A percentile compares a stretch with the other conserved stretches of the same genome.
phyloP scores from a whole-genome alignment of 2,113 vertebrate genomes.

The Mustela lutreola region DNA sequence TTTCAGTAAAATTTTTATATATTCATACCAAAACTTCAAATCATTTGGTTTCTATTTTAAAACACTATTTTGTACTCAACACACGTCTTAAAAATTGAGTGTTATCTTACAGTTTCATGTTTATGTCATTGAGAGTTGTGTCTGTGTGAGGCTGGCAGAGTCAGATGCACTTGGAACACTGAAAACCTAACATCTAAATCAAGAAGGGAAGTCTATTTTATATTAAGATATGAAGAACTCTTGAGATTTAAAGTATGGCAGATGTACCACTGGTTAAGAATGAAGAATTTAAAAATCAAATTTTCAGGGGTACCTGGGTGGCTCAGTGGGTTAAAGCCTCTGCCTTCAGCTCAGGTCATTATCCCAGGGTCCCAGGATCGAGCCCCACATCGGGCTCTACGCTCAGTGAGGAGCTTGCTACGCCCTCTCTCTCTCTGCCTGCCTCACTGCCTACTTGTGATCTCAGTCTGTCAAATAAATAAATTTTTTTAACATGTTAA shows the following conservation, averaged over 20 bases:
- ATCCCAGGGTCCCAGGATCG: neutral
- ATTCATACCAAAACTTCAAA: neutral
- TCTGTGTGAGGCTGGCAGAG: neutral
- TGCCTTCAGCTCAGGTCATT: neutral
- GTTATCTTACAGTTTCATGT: neutral
- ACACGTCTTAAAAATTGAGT: conserved; percentile 34
- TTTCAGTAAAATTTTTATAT: neutral
- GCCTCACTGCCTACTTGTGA: no score
- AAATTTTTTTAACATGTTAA: no score
- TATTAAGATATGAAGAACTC: neutral
- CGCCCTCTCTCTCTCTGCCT: neutral
- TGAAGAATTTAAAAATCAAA: neutral
- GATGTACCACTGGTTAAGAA: neutral
- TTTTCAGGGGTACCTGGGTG: neutral
- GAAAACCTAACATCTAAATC: neutral
- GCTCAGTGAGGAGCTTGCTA: neutral
- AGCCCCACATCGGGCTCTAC: neutral
- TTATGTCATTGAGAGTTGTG: neutral
- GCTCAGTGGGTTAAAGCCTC: neutral
- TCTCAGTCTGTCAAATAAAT: no score
- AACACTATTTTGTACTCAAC: neutral
- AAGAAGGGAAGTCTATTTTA: neutral
- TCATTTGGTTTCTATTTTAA: conserved; percentile 38
- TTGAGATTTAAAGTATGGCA: neutral
- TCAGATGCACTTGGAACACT: neutral